Evolutionary conservation across 1,140 invertebrate species (phyloP), one percentile per base, ranked within the genome.

Genomic region (Drosophila grimshawi): DNA sequence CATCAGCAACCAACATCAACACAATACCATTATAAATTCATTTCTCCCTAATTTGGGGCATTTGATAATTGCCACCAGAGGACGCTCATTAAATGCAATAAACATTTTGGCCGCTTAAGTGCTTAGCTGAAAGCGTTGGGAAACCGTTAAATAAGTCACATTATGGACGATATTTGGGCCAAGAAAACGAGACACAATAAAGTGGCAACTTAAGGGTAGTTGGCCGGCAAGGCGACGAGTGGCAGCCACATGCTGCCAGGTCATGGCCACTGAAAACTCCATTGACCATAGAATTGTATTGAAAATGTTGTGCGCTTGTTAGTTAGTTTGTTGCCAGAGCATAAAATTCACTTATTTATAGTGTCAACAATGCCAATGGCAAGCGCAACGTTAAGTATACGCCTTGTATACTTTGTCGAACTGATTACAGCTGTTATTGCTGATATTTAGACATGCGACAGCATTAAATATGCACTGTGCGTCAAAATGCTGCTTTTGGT

Each of bases 61-160:
- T 32, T 37, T 41, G 5, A 39, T 69, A 69, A 69, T 64, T 62
- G 57, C 29, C 65, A 55, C 71, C 70, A 8, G 66, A 69, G 52
- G 10, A 41, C 7, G 29, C 37, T 62, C 65, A 39, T 60, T 69
- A 67, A 67, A 39, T 43, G 32, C 46, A 33, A 29, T 56, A 39
- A 53, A 19, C 49, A 56, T 45, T 61, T 62, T 3, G 37, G 32
- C 63, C 43, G 19, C 37, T 52, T 45, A 66, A 72, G 63, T 56
- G 69, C 66, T 27, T 35, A 70, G 49, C 65, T 61, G 19, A 37
- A 56, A 49, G 48, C 53, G 62, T 51, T 66, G 37, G 37, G 32
- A 51, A 53, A 52, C 55, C 74, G 51, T 76, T 56, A 76, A 67
- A 67, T 67, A 61, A 53, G 62, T 56, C 74, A 76, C 73, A 74